A percentile compares a stretch with the other conserved stretches of the same genome.
Conservation (phyloP, 2,888 invertebrate species). For the Orthosia gracilis region DNA sequence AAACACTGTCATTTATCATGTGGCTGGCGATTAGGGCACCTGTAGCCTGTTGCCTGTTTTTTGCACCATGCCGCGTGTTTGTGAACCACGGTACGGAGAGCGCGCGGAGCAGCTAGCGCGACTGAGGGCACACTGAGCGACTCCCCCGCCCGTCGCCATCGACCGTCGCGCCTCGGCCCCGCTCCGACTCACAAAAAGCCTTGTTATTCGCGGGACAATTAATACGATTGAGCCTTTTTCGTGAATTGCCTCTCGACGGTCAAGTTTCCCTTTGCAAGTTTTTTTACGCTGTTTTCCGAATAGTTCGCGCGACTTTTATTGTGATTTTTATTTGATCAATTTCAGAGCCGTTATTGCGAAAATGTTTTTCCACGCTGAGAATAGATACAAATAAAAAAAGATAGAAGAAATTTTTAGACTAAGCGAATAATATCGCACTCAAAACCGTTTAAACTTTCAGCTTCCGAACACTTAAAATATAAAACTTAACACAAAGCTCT, state of each 20-base stretch:
- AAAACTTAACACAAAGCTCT: conserved; percentile 50
- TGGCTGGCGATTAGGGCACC: conserved; percentile 78
- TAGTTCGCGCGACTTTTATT: conserved; percentile 40
- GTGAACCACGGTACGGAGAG: conserved; percentile 64
- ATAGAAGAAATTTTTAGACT: background rate
- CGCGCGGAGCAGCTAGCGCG: conserved; percentile 77
- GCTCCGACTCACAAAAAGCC: conserved; percentile 76
- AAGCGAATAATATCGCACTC: conserved; percentile 9
- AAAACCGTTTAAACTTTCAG: conserved; percentile 34
- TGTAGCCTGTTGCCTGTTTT: conserved; percentile 80
- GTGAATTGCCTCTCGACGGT: conserved; percentile 62
- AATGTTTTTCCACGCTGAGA: background rate
- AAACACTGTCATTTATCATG: conserved; percentile 83
- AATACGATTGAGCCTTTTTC: conserved; percentile 77
- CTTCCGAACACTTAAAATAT: conserved; percentile 34
- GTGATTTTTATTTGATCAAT: conserved; percentile 14
- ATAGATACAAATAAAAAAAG: conserved; percentile 2
- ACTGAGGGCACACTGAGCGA: conserved; percentile 78
- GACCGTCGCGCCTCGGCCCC: conserved; percentile 78
- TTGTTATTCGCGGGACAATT: conserved; percentile 81
- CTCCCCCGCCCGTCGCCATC: conserved; percentile 74
- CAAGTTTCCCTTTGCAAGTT: conserved; percentile 57
- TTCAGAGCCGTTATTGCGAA: background rate
- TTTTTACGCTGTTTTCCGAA: conserved; percentile 33
- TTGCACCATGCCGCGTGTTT: conserved; percentile 77